Evolutionary conservation across 2,888 invertebrate species (phyloP), one percentile per base, ranked within the genome.

Genomic region (Synanthedon vespiformis): DNA sequence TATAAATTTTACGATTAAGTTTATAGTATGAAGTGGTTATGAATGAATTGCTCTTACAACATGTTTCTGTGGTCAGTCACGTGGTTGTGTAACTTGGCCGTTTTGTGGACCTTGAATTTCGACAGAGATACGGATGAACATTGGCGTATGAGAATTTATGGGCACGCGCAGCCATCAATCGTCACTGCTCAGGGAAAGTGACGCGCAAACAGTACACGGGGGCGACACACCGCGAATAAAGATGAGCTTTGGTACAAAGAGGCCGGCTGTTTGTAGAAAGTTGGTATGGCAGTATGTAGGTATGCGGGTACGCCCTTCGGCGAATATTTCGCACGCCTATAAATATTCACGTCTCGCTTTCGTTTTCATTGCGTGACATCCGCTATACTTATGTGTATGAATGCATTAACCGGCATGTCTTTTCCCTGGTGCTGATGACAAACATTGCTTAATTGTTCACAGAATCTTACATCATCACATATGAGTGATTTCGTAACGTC

Each of bases 291-390:
- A 34, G 34, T 34, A 34, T 59, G 66, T 70, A 69, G 64, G 64
- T 72, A 84, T 84, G 77, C 85, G 85, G 86, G 85, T 74, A 79
- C 80, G 85, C 86, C 87, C 86, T 87, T 84, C 75, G 78, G 81
- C 79, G 76, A 79, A 82, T 79, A 82, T 80, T 84, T 81, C 80
- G 83, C 84, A 73, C 72, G 72, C 76, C 74, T 75, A 81, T 85
- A 82, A 83, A 85, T 81, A 83, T 81, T 81, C 73, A 77, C 69
- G 67, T 64, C 34, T 34, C 77, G 70, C 85, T 86, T 86, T 86
- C 85, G 64, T 80, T 85, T 86, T 81, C 80, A 76, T 77, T 80
- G 76, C 77, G 74, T 74, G 77, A 78, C 69, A 74, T 72, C 72
- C 72, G 69, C 58, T 40, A 50, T 48, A 51, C 49, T 3, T 13